Base-by-base conservation (phyloP, 2,113 vertebrate species). In the Crotalus horridus region DNA sequence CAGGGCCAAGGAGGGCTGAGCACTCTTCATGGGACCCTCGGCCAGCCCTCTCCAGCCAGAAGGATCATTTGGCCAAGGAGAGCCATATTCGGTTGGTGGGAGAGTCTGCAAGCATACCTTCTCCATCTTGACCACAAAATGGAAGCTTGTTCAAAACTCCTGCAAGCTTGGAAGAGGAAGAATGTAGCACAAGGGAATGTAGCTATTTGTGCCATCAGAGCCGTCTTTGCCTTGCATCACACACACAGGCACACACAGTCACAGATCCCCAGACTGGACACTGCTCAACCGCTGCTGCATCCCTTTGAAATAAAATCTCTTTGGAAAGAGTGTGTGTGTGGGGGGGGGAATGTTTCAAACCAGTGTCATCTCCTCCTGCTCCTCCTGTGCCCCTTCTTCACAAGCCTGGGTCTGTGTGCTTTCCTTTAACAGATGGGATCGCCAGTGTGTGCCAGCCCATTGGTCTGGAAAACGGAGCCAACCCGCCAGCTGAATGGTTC, bases 391-490 rank as follows among this genome's bases (percentile, higher is more conserved):
- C 56, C 0, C 17, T 91, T 64, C 93, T 96, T 93, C 92, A 96
- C 20, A 4, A 2, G 24, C 1, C 9, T n/a, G 93, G 61, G 48
- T 94, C 91, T 94, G 74, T 97, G 92, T 97, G 91, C 95, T 97
- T 97, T 55, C 93, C 74, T 97, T 85, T 90, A 81, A 94, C 97
- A 98, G 97, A 98, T 98, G 97, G 97, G 97, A 97, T 97, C 97
- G 97, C 97, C 95, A 96, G 96, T 93, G 94, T 95, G 93, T 95
- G 96, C 97, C 97, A 97, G 87, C 96, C 95, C 93, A 88, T 95
- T 53, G 94, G 97, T 96, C 97, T 97, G 97, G 97, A 98, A 96
- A 96, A 97, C 96, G 96, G 97, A 95, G 96, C 94, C 96, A 97
- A 95, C 96, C 92, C 88, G 88, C 96, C 97, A 95, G 94, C 94